phyloP scores from a whole-genome alignment of 2,888 invertebrate species.

The Lysandra coridon region DNA sequence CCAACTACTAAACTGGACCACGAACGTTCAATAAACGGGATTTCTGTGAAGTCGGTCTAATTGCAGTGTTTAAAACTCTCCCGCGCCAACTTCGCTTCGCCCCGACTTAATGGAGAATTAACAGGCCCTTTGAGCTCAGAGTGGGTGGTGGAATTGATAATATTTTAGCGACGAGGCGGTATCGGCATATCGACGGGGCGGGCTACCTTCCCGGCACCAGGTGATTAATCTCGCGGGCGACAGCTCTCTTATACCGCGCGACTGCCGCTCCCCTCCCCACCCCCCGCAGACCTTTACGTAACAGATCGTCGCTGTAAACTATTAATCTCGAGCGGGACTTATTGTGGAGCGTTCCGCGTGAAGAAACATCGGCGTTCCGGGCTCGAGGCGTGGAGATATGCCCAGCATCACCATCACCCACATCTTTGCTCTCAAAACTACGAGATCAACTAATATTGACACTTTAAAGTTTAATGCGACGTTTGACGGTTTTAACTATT shows the following conservation, averaged over 20 bases:
- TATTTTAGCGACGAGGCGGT: conserved; percentile 28
- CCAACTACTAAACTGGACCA: background rate
- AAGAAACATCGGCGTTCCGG: background rate
- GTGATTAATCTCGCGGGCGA: conserved; percentile 36
- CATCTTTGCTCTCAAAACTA: too few relatives aligned
- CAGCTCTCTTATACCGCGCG: conserved; percentile 44
- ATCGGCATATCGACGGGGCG: conserved; percentile 2
- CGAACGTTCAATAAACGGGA: background rate
- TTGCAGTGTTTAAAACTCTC: background rate
- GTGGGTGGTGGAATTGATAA: conserved; percentile 8
- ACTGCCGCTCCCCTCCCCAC: conserved; percentile 37
- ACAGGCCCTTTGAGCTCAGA: background rate
- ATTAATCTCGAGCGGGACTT: conserved; percentile 43
- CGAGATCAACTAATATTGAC: too few relatives aligned
- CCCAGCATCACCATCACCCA: background rate
- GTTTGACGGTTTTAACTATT: too few relatives aligned
- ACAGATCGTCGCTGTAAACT: conserved; percentile 43
- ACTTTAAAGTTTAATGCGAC: too few relatives aligned
- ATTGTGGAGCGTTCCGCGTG: conserved; percentile 27
- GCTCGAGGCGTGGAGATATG: background rate
- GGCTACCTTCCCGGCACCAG: conserved; percentile 30
- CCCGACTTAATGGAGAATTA: background rate
- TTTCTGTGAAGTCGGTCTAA: conserved; percentile 7
- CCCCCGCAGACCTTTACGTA: conserved; percentile 37
- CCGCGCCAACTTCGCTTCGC: background rate